Base-by-base conservation (phyloP, 2,888 invertebrate genomes). In the Lepidonotus clava region DNA sequence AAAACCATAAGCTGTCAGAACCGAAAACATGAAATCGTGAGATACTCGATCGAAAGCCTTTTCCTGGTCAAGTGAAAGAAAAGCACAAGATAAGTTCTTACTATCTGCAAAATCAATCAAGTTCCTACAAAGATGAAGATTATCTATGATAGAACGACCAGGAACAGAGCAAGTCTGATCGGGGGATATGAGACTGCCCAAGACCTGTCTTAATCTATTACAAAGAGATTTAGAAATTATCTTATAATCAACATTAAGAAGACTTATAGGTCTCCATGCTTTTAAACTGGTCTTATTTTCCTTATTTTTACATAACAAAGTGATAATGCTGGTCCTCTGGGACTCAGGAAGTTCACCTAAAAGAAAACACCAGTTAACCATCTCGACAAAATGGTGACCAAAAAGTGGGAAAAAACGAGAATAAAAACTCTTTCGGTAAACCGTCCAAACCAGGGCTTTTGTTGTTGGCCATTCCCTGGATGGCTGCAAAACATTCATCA, bases 401-500 rank as follows among this genome's bases (percentile, higher is more conserved):
- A 77, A 77, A 21, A 77, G 41, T n/a, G 21, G 77, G 40, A 38
- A 77, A 38, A 77, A 77, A 5, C 4, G 4, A 11, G n/a, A 18
- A 41, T 77, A 77, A n/a, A 18, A 77, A 77, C 24, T 77, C 77
- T 34, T 77, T 77, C 1, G 77, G 77, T 5, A 77, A 38, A 38
- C 77, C 77, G 24, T 77, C 77, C 21, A 77, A 1, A 18, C 77
- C 77, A 1, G 77, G 77, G n/a, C 36, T 40, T 38, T 77, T 77
- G 21, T n/a, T n/a, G 21, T 77, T 28, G n/a, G 14, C 38, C 77
- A 77, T 77, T 1, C 41, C 40, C 21, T 21, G 6, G 34, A 77
- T 2, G 40, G 77, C 77, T 0, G 6, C n/a, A 2, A 77, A n/a
- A 38, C 77, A 77, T 24, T 77, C 77, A 0, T 14, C 38, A 1